These are phyloP conservation scores for Etheostoma spectabile DNA, from an alignment of 2,113 vertebrate species.

Conservation along the genomic window DNA sequence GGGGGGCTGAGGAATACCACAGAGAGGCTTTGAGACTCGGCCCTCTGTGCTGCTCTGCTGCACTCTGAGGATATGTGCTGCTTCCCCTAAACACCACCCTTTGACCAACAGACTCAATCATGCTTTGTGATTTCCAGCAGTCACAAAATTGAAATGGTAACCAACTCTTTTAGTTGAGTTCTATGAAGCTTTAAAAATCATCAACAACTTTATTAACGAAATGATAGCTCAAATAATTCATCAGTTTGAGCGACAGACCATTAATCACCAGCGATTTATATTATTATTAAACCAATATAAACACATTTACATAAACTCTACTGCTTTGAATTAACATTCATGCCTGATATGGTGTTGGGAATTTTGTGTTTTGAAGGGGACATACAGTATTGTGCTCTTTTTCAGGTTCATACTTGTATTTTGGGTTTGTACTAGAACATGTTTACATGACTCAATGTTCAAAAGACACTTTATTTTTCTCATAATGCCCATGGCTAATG, in stretches of 20 bases:
- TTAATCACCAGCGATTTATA: too few relatives aligned
- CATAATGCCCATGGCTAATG: too few relatives aligned
- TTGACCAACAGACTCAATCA: conserved; percentile 6
- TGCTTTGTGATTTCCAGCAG: conserved; percentile 29
- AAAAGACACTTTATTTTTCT: too few relatives aligned
- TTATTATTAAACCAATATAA: too few relatives aligned
- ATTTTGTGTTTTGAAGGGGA: background rate
- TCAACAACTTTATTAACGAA: background rate
- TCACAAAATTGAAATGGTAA: conserved; percentile 36
- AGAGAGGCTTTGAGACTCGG: conserved; percentile 41
- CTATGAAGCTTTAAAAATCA: background rate
- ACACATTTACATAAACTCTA: background rate
- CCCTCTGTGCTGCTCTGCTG: conserved; percentile 52
- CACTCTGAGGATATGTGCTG: conserved; percentile 29
- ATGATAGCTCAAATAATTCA: background rate
- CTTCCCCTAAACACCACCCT: conserved; percentile 10
- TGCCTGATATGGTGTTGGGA: too few relatives aligned
- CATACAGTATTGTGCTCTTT: too few relatives aligned
- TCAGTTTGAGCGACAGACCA: background rate
- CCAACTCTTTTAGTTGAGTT: background rate
- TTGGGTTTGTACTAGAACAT: too few relatives aligned
- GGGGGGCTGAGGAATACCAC: conserved; percentile 35
- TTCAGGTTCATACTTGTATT: too few relatives aligned
- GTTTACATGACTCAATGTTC: too few relatives aligned
- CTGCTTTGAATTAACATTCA: background rate